Conservation (phyloP, 2,797 vertebrate species). For the Sebastes miniatus region DNA sequence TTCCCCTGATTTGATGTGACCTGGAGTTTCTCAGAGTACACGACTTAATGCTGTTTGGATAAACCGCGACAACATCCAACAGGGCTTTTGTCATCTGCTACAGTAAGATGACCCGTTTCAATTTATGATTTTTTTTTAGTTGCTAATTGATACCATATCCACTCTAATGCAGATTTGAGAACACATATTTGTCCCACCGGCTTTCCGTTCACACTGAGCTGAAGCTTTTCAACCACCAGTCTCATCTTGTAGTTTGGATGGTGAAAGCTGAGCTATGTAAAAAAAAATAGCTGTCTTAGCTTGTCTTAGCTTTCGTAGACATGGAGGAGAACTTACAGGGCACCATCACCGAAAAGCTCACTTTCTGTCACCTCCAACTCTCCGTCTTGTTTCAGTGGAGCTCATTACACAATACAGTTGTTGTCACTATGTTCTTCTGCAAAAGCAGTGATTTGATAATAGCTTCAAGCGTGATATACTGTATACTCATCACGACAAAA, state of each 20-base stretch:
- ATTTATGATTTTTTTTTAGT: background rate
- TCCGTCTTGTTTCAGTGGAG: too few relatives aligned
- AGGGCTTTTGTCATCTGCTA: background rate
- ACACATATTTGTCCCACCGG: background rate
- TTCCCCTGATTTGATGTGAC: slow-evolving; percentile 38
- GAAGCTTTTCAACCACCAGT: background rate
- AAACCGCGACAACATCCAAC: slow-evolving; percentile 11
- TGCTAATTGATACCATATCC: slow-evolving; percentile 29
- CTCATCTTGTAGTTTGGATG: too few relatives aligned
- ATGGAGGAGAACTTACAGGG: too few relatives aligned
- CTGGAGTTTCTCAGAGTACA: background rate
- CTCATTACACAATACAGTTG: too few relatives aligned
- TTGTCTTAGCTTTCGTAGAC: too few relatives aligned
- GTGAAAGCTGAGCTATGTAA: too few relatives aligned
- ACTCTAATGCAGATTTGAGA: background rate
- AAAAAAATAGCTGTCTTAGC: too few relatives aligned
- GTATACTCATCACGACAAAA: too few relatives aligned
- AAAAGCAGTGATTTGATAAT: background rate
- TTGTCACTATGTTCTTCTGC: too few relatives aligned
- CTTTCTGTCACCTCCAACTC: too few relatives aligned
- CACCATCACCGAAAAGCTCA: too few relatives aligned
- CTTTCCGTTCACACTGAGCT: background rate
- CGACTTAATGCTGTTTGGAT: slow-evolving; percentile 36
- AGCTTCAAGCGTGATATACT: too few relatives aligned
- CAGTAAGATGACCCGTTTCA: background rate